Conservation (phyloP, 2,888 invertebrate genomes). For the Melieria crassipennis region DNA sequence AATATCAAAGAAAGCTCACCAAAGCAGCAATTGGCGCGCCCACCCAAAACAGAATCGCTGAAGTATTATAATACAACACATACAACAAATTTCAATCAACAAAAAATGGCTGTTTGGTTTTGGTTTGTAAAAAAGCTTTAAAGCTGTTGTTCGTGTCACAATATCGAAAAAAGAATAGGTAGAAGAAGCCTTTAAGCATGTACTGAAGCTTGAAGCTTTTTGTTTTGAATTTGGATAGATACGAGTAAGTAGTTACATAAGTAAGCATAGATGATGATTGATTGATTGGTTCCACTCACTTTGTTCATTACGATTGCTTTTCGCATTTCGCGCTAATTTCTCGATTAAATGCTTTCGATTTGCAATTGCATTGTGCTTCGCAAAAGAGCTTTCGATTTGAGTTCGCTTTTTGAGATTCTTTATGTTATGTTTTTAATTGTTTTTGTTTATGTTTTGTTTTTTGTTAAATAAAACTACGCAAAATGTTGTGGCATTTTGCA, state of each 20-base stretch:
- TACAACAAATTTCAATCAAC: neutral
- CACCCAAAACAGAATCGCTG: constrained; percentile 7
- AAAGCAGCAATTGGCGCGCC: constrained; percentile 53
- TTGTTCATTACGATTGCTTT: constrained; percentile 16
- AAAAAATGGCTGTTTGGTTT: constrained; percentile 25
- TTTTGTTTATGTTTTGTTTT: neutral
- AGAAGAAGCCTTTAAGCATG: constrained; percentile 45
- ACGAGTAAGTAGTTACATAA: constrained; percentile 12
- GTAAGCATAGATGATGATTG: constrained; percentile 23
- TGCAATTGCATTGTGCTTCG: constrained; percentile 7
- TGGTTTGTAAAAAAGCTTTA: constrained; percentile 5
- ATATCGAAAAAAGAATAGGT: constrained; percentile 9
- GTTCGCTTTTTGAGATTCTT: neutral
- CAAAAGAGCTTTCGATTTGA: constrained; percentile 14
- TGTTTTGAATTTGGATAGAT: constrained; percentile 12
- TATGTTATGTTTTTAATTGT: constrained; percentile 36
- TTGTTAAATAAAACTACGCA: constrained; percentile 12
- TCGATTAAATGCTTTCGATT: constrained; percentile 38
- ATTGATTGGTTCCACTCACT: constrained; percentile 33
- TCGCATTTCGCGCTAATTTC: constrained; percentile 14
- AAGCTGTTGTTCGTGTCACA: constrained; percentile 22
- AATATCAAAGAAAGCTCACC: constrained; percentile 31
- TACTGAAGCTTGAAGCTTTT: constrained; percentile 32
- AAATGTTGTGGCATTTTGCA: constrained; percentile 10
- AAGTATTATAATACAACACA: neutral